Evolutionary conservation across 2,888 invertebrate species (phyloP), one percentile per base, ranked within the genome.

Genomic region (Crepidodera aurea): DNA sequence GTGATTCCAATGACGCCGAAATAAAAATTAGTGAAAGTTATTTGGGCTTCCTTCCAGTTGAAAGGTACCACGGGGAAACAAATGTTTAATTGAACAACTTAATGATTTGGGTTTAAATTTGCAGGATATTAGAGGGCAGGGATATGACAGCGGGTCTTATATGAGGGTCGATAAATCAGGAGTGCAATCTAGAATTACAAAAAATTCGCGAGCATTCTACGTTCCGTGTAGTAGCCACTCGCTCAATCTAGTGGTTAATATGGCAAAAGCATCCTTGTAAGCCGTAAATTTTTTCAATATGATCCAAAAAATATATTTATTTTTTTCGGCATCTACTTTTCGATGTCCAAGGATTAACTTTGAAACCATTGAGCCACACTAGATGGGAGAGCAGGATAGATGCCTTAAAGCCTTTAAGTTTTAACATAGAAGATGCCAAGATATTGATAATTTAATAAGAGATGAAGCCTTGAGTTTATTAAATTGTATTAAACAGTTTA

Each of bases 241-340:
- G 8, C 27, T 54, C 8, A 75, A 76, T 69, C 66, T 75, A 32
- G 70, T 75, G n/a, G 71, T 75, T 10, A 73, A 75, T 62, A 69
- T 71, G 39, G 71, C 71, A 44, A 70, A 71, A 42, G 37, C 27
- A 19, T 51, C 58, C 7, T 29, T 46, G 29, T 64, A 67, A 62
- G 58, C 68, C 15, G 58, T 66, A 1, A 61, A 56, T 54, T 68
- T 65, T 54, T 68, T 64, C 46, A 37, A 34, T 22, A 22, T 62
- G 3, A 22, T 66, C 7, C 64, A 62, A 54, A 55, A 62, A 50
- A 7, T 68, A 4, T 75, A 65, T 44, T 34, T 67, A 61, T 74
- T 65, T 62, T 75, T 76, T 68, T 7, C 29, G 29, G 29, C 10
- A 70, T 69, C 10, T 29, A 12, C 6, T 7, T 50, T 22, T 29